phyloP scores from a whole-genome alignment of 2,888 invertebrate species.

The Empis livida region DNA sequence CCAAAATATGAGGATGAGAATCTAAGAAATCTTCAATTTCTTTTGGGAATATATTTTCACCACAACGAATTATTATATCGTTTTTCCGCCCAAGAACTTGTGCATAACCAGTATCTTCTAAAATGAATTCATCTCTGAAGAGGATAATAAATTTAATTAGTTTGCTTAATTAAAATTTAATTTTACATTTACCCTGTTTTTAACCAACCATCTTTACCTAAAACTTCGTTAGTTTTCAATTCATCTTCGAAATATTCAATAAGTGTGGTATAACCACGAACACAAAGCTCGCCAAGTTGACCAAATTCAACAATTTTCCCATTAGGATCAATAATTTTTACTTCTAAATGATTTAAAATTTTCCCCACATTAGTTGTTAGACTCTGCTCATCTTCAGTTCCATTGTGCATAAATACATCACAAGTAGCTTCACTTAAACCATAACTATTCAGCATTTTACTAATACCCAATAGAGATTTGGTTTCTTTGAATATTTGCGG shows the following conservation, averaged over 20 bases:
- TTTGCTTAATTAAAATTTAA: not conserved
- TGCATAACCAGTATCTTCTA: conserved; percentile 53
- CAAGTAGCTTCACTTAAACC: conserved; percentile 48
- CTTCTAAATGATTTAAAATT: conserved; percentile 43
- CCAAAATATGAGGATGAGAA: conserved; percentile 52
- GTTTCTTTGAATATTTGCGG: conserved; percentile 34
- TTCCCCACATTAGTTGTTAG: conserved; percentile 42
- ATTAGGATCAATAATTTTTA: conserved; percentile 44
- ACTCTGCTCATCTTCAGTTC: conserved; percentile 34
- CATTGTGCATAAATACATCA: conserved; percentile 40
- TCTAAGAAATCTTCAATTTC: conserved; percentile 63
- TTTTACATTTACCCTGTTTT: conserved; percentile 50
- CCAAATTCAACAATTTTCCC: conserved; percentile 52
- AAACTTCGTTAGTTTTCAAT: conserved; percentile 51
- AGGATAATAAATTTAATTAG: no score
- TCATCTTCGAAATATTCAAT: conserved; percentile 61
- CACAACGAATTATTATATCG: conserved; percentile 66
- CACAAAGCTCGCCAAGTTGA: conserved; percentile 56
- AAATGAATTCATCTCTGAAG: conserved; percentile 43
- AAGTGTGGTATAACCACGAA: conserved; percentile 59
- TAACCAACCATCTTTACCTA: conserved; percentile 57
- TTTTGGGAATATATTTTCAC: conserved; percentile 71
- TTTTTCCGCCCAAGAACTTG: conserved; percentile 56
- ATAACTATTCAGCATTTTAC: conserved; percentile 38
- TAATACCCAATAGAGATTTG: not conserved